phyloP scores from a whole-genome alignment of 2,888 invertebrate species.

The Andricus curvator region DNA sequence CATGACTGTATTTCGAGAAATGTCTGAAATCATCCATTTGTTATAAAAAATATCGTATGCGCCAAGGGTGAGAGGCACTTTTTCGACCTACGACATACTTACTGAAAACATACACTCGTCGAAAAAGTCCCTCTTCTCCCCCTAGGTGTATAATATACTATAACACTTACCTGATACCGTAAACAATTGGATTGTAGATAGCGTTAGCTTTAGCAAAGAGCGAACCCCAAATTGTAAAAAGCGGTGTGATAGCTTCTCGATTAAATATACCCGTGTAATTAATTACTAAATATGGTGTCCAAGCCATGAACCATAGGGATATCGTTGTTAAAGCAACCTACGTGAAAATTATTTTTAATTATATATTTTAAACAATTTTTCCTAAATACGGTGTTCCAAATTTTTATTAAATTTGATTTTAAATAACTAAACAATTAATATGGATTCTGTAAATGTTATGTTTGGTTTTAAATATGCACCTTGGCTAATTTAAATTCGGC shows the following conservation, averaged over 20 bases:
- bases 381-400: background rate
- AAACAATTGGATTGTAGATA: conserved; percentile 81
- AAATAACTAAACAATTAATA: background rate
- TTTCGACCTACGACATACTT: no score
- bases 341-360: conserved; percentile 7
- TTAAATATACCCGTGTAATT: conserved; percentile 91
- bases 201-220: conserved; percentile 86
- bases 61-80: no score
- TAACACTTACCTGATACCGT: conserved; percentile 79
- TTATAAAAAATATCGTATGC: no score
- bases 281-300: conserved; percentile 86
- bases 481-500: conserved; percentile 82
- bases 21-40: no score
- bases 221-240: conserved; percentile 93
- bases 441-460: background rate
- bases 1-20: no score
- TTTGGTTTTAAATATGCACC: conserved; percentile 68
- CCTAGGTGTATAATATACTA: no score
- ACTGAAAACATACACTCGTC: no score
- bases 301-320: conserved; percentile 83
- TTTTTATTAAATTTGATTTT: background rate
- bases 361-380: background rate
- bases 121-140: no score
- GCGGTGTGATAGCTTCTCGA: conserved; percentile 85
- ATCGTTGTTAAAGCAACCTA: conserved; percentile 83